Conservation (phyloP, 1,140 invertebrate species). For the Drosophila obscura region DNA sequence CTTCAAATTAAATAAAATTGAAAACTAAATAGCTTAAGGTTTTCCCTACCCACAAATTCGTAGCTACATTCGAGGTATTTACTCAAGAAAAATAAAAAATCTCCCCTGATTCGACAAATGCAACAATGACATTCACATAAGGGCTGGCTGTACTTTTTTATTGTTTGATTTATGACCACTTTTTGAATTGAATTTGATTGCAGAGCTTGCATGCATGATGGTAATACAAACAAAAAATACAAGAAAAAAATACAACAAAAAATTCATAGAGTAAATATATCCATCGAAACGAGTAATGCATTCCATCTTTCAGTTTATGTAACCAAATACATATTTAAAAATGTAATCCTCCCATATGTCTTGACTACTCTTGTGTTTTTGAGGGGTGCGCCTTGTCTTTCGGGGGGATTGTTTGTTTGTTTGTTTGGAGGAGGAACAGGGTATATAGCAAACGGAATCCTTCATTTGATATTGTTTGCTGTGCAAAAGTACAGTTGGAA, state of each 20-base stretch:
- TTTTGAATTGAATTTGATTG: constrained; percentile 39
- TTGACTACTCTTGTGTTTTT: constrained; percentile 1
- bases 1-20: too few species aligned
- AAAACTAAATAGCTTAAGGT: too few species aligned
- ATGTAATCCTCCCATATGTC: neutral
- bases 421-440: neutral
- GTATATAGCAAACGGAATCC: constrained; percentile 40
- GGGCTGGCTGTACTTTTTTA: constrained; percentile 26
- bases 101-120: too few species aligned
- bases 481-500: constrained; percentile 27
- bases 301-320: neutral
- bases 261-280: neutral
- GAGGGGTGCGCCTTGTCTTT: constrained; percentile 6
- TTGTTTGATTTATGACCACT: constrained; percentile 36
- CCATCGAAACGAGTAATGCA: too few species aligned
- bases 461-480: constrained; percentile 28
- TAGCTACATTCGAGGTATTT: too few species aligned
- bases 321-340: neutral
- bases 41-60: too few species aligned
- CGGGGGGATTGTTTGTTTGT: neutral
- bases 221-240: neutral
- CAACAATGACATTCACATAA: neutral
- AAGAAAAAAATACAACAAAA: neutral
- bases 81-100: too few species aligned
- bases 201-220: constrained; percentile 45